Percentiles rank a stretch among this genome's conserved stretches.
These are phyloP conservation scores for Chionodraco myersi DNA, from an alignment of 2,113 vertebrate genomes.

Conservation along the genomic window DNA sequence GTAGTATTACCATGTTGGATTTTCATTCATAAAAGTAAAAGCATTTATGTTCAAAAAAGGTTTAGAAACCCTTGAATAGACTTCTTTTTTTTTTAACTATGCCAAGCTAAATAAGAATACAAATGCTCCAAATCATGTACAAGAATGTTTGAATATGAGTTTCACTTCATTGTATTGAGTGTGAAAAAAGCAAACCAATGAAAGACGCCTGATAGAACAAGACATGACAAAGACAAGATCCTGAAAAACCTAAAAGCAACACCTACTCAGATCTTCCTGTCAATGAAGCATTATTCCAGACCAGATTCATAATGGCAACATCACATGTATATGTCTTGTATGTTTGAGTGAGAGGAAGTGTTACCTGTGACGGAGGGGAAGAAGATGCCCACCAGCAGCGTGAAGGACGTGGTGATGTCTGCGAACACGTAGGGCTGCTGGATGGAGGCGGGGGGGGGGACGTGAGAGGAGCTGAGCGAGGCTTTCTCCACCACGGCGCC, in stretches of 20 bases:
- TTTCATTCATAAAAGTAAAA: no score
- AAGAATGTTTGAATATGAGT: no score
- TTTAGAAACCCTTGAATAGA: no score
- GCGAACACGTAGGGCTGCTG: constrained; percentile 86
- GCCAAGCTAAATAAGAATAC: no score
- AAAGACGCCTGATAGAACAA: no score
- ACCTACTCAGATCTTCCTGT: neutral
- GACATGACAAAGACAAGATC: neutral
- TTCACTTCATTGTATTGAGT: neutral
- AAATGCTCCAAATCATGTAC: no score
- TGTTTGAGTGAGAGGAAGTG: neutral
- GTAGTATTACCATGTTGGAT: no score
- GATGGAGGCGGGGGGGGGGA: constrained; percentile 75
- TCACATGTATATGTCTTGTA: neutral
- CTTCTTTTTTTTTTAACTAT: no score
- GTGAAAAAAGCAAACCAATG: neutral
- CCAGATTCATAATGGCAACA: neutral
- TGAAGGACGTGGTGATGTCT: constrained; percentile 94
- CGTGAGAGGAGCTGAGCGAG: constrained; percentile 75
- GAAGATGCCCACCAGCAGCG: constrained; percentile 93
- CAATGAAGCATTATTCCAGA: neutral
- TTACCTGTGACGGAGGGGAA: constrained; percentile 94
- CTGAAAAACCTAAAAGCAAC: neutral
- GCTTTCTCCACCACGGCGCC: constrained; percentile 89
- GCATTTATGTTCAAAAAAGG: no score